Evolutionary conservation across 2,113 vertebrate genomes (phyloP).

Genomic region (Lampris megalopsis): DNA sequence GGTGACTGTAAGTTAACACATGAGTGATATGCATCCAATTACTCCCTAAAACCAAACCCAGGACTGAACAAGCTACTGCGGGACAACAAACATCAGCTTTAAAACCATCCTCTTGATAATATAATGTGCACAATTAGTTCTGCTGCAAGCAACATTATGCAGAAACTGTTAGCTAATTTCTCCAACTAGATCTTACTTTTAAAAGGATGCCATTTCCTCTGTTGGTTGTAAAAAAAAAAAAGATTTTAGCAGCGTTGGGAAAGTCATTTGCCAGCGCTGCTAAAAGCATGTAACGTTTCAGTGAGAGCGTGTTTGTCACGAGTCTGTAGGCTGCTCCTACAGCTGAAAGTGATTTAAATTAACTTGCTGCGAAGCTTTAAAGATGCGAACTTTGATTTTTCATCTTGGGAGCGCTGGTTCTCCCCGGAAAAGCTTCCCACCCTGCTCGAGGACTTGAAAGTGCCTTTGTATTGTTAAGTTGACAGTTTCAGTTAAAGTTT

Average conservation of each 20-base stretch:
- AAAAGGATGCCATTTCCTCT: neutral
- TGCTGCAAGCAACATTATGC: neutral
- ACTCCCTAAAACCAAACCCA: neutral
- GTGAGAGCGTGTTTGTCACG: neutral
- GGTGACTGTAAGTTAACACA: neutral
- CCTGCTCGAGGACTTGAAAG: conserved; percentile 14
- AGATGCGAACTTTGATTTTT: neutral
- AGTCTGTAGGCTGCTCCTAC: too few relatives aligned
- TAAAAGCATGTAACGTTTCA: too few relatives aligned
- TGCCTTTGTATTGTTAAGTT: conserved; percentile 41
- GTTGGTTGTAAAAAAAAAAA: neutral
- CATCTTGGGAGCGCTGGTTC: accelerated
- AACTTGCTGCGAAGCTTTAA: neutral
- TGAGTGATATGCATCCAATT: neutral
- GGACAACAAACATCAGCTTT: neutral
- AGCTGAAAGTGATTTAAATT: neutral
- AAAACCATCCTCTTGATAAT: neutral
- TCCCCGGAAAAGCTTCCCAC: conserved; percentile 10
- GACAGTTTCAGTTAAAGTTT: conserved; percentile 32
- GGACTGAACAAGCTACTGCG: neutral
- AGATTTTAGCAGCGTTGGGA: neutral
- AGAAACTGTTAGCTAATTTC: neutral
- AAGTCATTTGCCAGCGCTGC: too few relatives aligned
- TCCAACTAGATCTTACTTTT: neutral
- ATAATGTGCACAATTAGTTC: neutral